Percentiles rank a stretch among this genome's conserved stretches.
These are phyloP conservation scores for Mesocricetus auratus DNA, from an alignment of 2,113 vertebrate species.

Conservation along the genomic window DNA sequence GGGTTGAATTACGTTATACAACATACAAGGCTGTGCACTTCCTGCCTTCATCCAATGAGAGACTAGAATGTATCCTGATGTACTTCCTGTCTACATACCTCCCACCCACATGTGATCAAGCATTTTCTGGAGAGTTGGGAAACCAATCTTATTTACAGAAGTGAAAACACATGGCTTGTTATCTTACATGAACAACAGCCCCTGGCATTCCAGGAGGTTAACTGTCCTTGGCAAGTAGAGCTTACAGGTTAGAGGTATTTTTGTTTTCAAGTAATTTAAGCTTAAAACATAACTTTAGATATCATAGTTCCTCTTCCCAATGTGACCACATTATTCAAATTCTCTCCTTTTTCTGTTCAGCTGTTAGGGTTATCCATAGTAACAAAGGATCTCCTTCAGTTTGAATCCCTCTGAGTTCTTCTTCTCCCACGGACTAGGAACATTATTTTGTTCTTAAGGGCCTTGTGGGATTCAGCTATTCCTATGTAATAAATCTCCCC, in stretches of 20 bases:
- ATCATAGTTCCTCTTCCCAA: neutral
- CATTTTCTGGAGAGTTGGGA: neutral
- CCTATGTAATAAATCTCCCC: neutral
- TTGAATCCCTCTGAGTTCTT: neutral
- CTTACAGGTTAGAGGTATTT: neutral
- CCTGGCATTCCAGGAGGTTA: neutral
- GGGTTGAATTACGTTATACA: neutral
- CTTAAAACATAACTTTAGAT: neutral
- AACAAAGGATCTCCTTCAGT: neutral
- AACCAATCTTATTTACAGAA: neutral
- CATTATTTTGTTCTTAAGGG: neutral
- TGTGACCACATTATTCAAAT: neutral
- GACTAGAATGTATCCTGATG: neutral
- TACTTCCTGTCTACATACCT: neutral
- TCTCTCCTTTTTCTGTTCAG: neutral
- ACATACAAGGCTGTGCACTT: neutral
- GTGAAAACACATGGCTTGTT: too few species aligned
- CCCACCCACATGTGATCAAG: neutral
- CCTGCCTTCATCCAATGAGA: neutral
- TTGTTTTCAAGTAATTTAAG: neutral
- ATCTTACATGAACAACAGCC: neutral
- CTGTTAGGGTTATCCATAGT: neutral
- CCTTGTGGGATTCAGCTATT: neutral
- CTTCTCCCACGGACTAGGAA: neutral
- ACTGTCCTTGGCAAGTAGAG: neutral